Evolutionary conservation across 2,888 invertebrate species (phyloP), one percentile per base, ranked within the genome.

Genomic region (Plebejus argus): DNA sequence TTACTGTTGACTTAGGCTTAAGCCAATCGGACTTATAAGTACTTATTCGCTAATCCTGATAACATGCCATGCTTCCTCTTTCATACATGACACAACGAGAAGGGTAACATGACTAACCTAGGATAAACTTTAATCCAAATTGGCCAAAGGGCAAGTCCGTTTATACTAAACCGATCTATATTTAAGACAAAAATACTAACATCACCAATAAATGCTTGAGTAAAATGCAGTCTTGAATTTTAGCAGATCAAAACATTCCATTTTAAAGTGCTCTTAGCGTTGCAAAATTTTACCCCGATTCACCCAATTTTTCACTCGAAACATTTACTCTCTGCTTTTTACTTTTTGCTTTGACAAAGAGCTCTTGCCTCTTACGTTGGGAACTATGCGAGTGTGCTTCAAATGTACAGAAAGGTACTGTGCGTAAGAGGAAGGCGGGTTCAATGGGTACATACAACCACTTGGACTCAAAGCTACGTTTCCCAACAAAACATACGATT

Each of bases 1-100:
- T 80, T 80, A 81, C 80, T 56, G 76, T 75, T 76, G 79, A 78
- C 80, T 81, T 75, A 80, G 78, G 78, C 78, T 18, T 78, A 53
- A 8, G 53, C 61, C 49, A 76, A 74, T 70, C 53, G 18, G 53
- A 53, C 5, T 53, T 18, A 53, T 28, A 28, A 2, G 28, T 28
- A 28, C 2, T n/a, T n/a, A n/a, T n/a, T 15, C 5, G 49, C 15
- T 49, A 15, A 49, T 49, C 49, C 15, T 53, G 53, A 18, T 18
- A 53, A 53, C 53, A 53, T 53, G 53, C 12, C 18, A 18, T 53
- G 18, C 12, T 18, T 53, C 53, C 53, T 53, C 5, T 53, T 53
- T 5, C 53, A 53, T 53, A 53, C 5, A 18, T 45, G n/a, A n/a
- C n/a, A 45, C 45, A 53, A 53, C 1, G 53, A 53, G 18, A 53